Base-by-base conservation (phyloP, 2,113 vertebrate genomes). In the Salvator merianae region DNA sequence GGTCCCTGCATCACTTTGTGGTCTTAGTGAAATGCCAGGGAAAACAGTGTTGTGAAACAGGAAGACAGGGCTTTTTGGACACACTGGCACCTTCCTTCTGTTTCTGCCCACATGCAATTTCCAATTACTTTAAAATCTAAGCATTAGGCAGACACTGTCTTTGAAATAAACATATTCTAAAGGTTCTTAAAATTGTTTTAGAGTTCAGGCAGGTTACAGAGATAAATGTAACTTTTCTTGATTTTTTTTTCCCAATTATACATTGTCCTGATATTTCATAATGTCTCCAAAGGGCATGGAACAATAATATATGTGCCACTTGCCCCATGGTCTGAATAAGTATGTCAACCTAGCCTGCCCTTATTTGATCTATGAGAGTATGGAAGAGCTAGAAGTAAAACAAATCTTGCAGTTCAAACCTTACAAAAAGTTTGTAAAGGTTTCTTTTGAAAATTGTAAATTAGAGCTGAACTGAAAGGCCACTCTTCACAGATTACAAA, bases 201-300 rank as follows among this genome's bases (percentile, higher is more conserved):
- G 30, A 40, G 43, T 34, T 83, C 32, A 28, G 18, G 75, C 7
- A 66, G 6, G 47, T 13, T 77, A 88, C 79, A 4, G 13, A 6
- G 4, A 81, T 69, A 43, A 74, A 26, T 43, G n/a, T 26, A 83
- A 55, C 80, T 30, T 36, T 82, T 81, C 7, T 38, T 26, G 34
- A 38, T 7, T 38, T 34, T 12, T 9, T 0, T 5, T 4, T 0
- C 0, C 83, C 87, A 77, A 18, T 34, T 63, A 20, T 14, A 2
- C 26, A 81, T 53, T 79, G n/a, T 6, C 55, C n/a, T 77, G 30
- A 75, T 76, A 86, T 32, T 65, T 66, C 26, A 68, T 75, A 55
- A 76, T 83, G n/a, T 76, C 40, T 83, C 22, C 82, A 83, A 83
- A 76, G 72, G 72, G 72, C 72, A 76, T 18, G 43, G 30, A 50